Evolutionary conservation across 2,113 vertebrate species (phyloP), one percentile per base, ranked within the genome.

Genomic region (Gavia stellata): DNA sequence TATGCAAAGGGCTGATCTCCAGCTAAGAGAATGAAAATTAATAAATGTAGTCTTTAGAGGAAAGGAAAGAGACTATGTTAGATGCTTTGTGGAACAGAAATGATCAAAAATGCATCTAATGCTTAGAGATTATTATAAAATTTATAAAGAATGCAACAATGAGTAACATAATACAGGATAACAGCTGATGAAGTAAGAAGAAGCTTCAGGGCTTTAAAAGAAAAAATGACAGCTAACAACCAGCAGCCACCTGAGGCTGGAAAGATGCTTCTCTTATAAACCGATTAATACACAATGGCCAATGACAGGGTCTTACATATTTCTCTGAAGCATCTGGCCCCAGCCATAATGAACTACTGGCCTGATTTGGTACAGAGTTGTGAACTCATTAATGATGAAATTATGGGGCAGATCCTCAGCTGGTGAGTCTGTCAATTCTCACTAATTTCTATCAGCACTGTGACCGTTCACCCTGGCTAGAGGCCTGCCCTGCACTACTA

Each of bases 321-420:
- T 95, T 77, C 78, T 86, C 87, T 80, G 91, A 95, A 95, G 94
- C 96, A 97, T 91, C 94, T 96, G 95, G 94, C 79, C n/a, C 53
- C 81, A 77, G 62, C 42, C 58, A 77, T 87, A 95, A 96, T 91
- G 74, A 95, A 94, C 81, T 81, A 83, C 73, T 52, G 29, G 44
- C 77, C 81, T 56, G 84, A 87, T 85, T 92, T 81, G 45, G 86
- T 92, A 86, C 28, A 49, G 68, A 92, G 63, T 84, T 95, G 82
- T 93, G 75, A 94, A 95, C 72, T 93, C 91, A 92, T 89, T 96
- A 93, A 94, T 63, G 87, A 88, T 31, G 94, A 95, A 94, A 95
- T 87, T 81, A 92, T 33, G 72, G 62, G 61, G 63, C 77, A 90
- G 88, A 92, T 81, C 81, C 89, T 96, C 95, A 95, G 81, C 92